Base-by-base conservation (phyloP, 1,140 invertebrate genomes). In the Heterodera schachtii region DNA sequence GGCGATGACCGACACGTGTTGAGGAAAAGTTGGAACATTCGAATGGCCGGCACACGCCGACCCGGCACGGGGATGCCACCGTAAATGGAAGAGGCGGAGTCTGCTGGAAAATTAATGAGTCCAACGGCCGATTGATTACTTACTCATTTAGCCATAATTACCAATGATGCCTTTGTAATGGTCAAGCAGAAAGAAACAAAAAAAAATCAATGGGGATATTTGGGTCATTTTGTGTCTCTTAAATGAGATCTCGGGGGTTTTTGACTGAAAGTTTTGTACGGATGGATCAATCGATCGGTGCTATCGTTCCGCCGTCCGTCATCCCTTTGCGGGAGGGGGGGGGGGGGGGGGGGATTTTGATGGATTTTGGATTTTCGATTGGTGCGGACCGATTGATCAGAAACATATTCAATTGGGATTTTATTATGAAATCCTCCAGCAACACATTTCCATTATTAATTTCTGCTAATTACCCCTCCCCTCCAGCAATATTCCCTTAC, bases 21-120 rank as follows among this genome's bases (percentile, higher is more conserved):
- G n/a, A 84, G 31, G 69, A 86, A 87, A 44, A 83, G 79, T 75
- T 87, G 82, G 43, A 87, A 87, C n/a, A 75, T 81, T n/a, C 83
- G 79, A 19, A 89, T 70, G n/a, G 87, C 80, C 43, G 86, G 83
- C 49, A 87, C 84, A 49, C 80, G 75, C 64, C 86, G 74, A 49
- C 86, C 86, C 16, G 86, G 86, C 9, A 87, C 86, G 6, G 81
- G 81, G 66, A 87, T 85, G 49, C 86, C 86, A 44, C 87, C 86
- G 76, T 71, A 85, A 75, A 78, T 87, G 44, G 44, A 60, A 47
- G 52, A 19, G 44, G 44, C 31, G 31, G 52, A 19, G 31, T 21
- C 46, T 66, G 21, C 46, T 79, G 73, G 4, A 19, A 64, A 64
- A 64, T 16, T 52, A 31, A 31, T 31, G 31, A 31, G 31, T 31